Evolutionary conservation across 2,797 vertebrate species (phyloP).

Genomic region (Enteromius anoplus): DNA sequence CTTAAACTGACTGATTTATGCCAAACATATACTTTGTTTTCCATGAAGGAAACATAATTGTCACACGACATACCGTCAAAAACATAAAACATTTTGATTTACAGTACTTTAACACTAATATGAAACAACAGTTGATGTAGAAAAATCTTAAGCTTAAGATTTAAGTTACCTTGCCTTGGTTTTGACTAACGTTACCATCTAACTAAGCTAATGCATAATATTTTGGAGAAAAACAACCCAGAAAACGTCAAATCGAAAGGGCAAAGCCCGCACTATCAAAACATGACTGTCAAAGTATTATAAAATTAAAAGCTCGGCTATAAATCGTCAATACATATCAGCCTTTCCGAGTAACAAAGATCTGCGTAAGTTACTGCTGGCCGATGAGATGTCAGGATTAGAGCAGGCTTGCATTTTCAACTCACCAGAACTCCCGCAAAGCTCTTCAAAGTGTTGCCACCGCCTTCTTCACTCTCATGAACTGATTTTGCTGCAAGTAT

Average conservation of each 20-base stretch:
- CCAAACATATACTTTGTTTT: not conserved
- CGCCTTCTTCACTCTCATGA: conserved; percentile 27
- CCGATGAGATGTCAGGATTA: conserved; percentile 35
- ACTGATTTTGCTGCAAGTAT: not conserved
- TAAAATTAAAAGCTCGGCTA: not conserved
- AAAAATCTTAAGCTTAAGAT: not conserved
- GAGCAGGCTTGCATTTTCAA: conserved; percentile 26
- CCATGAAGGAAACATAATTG: not conserved
- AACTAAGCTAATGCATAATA: not conserved
- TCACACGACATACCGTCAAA: not conserved
- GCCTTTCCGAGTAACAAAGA: not conserved
- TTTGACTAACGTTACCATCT: not conserved
- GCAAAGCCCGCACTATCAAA: not conserved
- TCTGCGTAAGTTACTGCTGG: not conserved
- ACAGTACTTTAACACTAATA: not conserved
- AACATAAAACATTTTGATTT: not conserved
- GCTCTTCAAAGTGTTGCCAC: conserved; percentile 40
- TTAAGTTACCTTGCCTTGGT: not conserved
- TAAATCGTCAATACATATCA: not conserved
- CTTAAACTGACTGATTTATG: not conserved
- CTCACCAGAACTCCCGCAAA: conserved; percentile 56
- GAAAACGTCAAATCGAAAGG: not conserved
- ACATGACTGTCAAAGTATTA: not conserved
- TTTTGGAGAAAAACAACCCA: not conserved
- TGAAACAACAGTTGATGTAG: not conserved